Evolutionary conservation across 2,888 invertebrate genomes (phyloP).

Genomic region (Neocrepidodera transversa): DNA sequence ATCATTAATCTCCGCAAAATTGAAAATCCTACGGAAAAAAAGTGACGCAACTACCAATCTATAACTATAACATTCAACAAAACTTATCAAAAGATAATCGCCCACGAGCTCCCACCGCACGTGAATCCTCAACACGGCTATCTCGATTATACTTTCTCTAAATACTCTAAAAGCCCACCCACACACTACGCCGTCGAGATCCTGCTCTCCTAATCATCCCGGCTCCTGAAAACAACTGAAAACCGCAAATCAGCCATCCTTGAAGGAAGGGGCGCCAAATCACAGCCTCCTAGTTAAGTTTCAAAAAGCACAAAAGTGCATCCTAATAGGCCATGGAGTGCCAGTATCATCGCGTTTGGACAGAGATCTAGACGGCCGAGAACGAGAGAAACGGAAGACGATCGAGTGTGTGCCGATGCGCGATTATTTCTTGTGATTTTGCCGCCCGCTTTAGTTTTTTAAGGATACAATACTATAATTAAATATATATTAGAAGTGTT

Average conservation of each 20-base stretch:
- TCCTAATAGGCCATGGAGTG: conserved; percentile 38
- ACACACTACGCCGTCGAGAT: conserved; percentile 2
- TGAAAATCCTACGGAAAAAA: too few species aligned
- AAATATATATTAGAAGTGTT: too few species aligned
- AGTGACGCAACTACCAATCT: too few species aligned
- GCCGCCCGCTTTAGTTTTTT: not conserved
- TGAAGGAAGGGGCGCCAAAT: conserved; percentile 32
- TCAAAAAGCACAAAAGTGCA: conserved; percentile 41
- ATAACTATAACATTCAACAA: not conserved
- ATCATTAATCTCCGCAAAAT: too few species aligned
- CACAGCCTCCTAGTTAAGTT: conserved; percentile 34
- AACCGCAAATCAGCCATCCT: conserved; percentile 33
- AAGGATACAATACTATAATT: too few species aligned
- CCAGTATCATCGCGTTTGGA: conserved; percentile 49
- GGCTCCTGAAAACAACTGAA: conserved; percentile 36
- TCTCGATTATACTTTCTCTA: not conserved
- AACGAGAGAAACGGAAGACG: conserved; percentile 34
- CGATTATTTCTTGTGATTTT: conserved; percentile 34
- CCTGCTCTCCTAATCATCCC: conserved; percentile 33
- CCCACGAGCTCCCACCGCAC: not conserved
- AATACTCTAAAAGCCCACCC: not conserved
- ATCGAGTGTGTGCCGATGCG: conserved; percentile 38
- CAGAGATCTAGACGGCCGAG: conserved; percentile 49
- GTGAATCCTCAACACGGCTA: not conserved
- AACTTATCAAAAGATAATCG: not conserved